Base-by-base conservation (phyloP, 2,797 vertebrate species). In the Orestias chungarensis region DNA sequence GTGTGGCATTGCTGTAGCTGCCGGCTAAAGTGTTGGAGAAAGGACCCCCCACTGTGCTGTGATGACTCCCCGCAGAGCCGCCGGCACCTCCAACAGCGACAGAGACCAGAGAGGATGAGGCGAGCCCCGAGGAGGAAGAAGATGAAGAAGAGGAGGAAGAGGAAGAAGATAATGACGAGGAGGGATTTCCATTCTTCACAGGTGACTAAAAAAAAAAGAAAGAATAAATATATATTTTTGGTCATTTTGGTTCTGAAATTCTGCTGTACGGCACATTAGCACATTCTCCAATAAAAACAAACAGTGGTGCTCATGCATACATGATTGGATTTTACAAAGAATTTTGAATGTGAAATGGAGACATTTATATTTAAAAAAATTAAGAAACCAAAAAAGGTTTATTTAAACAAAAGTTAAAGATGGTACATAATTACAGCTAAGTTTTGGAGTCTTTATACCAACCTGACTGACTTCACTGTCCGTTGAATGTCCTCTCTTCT, bases 381-480 rank as follows among this genome's bases (percentile, higher is more conserved):
- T 31, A 52, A 52, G 38, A 38, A 38, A 3, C 15, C 44, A 44
- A 38, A 52, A 52, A 52, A 3, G 1, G 18, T 5, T 17, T 44
- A 14, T 17, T 44, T 11, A 14, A 43, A 43, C n/a, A n/a, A 44
- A 44, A 44, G 43, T 9, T 23, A 49, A 49, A 49, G 47, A 7
- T 46, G 4, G 20, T 7, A 49, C 18, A 59, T 35, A 29, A 33
- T 11, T 35, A 35, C 17, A 59, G 18, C 3, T 3, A 52, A 17
- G 25, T 23, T 17, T 20, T 0, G 0, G 40, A 0, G 42, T 43
- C 27, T 50, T 40, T 0, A 0, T 6, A 83, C 87, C 82, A 80
- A 97, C 96, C 94, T 96, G 95, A 86, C 95, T 93, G 66, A 96
- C 91, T 89, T 97, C 96, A 59, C 96, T 96, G 83, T 96, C 96